Evolutionary conservation across 2,797 vertebrate species (phyloP), one percentile per base, ranked within the genome.

Genomic region (Chaetophractus vellerosus): DNA sequence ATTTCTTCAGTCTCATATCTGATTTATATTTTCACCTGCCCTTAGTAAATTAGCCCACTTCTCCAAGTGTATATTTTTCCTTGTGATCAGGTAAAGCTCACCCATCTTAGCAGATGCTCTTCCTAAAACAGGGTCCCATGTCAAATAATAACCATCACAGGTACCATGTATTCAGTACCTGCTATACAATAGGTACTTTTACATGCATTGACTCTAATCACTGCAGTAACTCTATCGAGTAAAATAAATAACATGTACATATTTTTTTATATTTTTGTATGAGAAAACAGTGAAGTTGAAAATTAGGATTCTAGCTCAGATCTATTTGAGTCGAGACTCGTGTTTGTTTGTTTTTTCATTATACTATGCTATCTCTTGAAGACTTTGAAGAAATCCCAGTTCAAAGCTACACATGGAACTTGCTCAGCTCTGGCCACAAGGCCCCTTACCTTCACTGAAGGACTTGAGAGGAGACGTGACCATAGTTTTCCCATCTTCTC

Each of bases 1-100:
- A 88, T 95, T 90, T 81, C 59, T 4, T 90, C 63, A 69, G 36
- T 52, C 31, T 93, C 50, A 45, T 76, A 18, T 48, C 41, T 72
- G 23, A 64, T 63, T 74, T 59, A 19, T 59, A 19, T 6, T 69
- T 82, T 79, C 36, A 64, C 33, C 33, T 63, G 24, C 12, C 23
- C n/a, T 48, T 92, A 28, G 9, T 68, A 52, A 18, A 68, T 88
- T 88, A 61, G 16, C 14, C 36, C 21, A 69, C 26, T 71, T 94
- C 48, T 45, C 59, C 71, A 48, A 33, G 1, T 71, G 18, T 61
- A 6, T 57, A 66, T 91, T 90, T 83, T 74, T 92, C 31, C 63
- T 69, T 90, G 2, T 36, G 12, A 61, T 48, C 18, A 90, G 21
- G 28, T 74, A 64, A 90, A 95, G 57, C 33, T 18, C 12, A 33